Conservation (phyloP, 1,140 invertebrate species). For the Leptonema lineaticorne region DNA sequence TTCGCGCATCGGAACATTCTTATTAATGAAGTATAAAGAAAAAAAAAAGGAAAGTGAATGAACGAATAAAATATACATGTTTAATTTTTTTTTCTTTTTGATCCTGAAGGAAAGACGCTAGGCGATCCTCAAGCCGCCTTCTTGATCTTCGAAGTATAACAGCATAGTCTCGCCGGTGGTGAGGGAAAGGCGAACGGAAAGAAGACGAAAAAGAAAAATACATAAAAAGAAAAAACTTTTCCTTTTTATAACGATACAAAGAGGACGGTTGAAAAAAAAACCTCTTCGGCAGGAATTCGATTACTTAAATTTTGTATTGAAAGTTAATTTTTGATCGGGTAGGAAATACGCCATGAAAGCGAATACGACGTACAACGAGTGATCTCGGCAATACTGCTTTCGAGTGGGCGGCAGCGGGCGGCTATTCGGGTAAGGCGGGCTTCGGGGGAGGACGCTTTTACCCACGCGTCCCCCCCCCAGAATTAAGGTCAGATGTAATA, state of each 20-base stretch:
- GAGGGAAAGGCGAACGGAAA: not conserved
- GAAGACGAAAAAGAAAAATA: conserved; percentile 11
- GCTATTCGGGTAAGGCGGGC: not conserved
- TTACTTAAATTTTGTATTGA: conserved; percentile 30
- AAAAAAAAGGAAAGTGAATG: too few species aligned
- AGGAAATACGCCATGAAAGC: conserved; percentile 19
- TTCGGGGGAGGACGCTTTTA: not conserved
- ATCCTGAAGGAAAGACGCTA: too few species aligned
- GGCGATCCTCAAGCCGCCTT: too few species aligned
- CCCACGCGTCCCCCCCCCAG: not conserved
- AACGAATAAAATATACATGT: too few species aligned
- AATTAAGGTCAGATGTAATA: conserved; percentile 36
- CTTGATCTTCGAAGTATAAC: too few species aligned
- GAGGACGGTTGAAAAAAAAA: too few species aligned
- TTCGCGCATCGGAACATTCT: conserved; percentile 8
- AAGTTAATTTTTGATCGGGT: conserved; percentile 30
- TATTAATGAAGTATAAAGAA: conserved; percentile 15
- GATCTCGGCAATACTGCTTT: too few species aligned
- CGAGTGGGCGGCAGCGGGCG: not conserved
- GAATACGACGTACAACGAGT: not conserved
- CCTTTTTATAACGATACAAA: not conserved
- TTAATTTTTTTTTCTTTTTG: too few species aligned
- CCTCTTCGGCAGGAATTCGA: conserved; percentile 21
- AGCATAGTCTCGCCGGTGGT: too few species aligned
- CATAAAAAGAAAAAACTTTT: conserved; percentile 15